phyloP scores from a whole-genome alignment of 2,888 invertebrate species.

The Leucophenga montana region DNA sequence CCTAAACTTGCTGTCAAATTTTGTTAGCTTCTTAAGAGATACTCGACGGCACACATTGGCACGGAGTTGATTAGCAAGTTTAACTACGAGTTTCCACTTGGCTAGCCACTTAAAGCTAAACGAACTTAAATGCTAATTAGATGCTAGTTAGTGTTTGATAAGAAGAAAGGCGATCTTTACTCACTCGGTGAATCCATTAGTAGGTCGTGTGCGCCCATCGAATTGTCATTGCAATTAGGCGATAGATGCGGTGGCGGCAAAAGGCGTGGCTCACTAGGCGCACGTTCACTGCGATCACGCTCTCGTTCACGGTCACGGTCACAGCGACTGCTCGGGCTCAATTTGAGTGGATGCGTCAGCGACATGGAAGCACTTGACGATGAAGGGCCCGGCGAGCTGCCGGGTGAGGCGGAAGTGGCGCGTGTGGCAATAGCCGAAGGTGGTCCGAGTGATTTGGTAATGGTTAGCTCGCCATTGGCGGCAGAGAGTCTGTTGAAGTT shows the following conservation, averaged over 20 bases:
- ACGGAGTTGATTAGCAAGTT: background rate
- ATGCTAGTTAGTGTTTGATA: background rate
- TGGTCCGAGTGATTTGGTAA: conserved; percentile 83
- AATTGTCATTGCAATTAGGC: conserved; percentile 77
- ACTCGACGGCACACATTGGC: background rate
- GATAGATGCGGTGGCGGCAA: conserved; percentile 76
- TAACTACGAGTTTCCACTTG: background rate
- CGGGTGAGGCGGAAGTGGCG: conserved; percentile 61
- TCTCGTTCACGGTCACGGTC: conserved; percentile 62
- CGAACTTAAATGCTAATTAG: conserved; percentile 36
- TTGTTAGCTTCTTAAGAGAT: background rate
- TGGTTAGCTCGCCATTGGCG: conserved; percentile 87
- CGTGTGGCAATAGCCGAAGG: conserved; percentile 64
- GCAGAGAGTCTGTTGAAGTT: conserved; percentile 77
- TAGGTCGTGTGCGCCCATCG: conserved; percentile 77
- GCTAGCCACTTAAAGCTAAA: conserved; percentile 31
- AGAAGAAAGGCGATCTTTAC: conserved; percentile 73
- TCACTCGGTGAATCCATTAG: conserved; percentile 90
- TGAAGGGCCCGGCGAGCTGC: conserved; percentile 59
- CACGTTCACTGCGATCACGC: conserved; percentile 70
- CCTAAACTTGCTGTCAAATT: conserved; percentile 3
- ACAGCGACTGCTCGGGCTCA: conserved; percentile 76
- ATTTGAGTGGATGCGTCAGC: conserved; percentile 75
- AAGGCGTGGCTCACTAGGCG: conserved; percentile 60
- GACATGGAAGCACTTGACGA: conserved; percentile 47